Conservation (phyloP, 2,797 vertebrate genomes). For the Ptychobarbus kaznakovi region DNA sequence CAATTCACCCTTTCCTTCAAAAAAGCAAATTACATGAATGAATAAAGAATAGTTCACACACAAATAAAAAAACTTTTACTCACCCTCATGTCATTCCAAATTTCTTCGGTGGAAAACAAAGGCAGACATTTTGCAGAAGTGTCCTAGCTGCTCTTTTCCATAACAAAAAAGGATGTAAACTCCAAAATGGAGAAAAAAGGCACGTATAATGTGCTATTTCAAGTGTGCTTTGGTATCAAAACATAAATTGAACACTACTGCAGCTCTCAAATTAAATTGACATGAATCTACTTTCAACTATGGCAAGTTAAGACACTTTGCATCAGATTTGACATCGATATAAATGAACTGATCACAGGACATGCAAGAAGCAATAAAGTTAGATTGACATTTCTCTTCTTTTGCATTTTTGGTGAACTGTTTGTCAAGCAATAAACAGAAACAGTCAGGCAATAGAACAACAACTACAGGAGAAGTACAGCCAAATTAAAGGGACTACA, state of each 20-base stretch:
- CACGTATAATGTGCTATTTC: neutral
- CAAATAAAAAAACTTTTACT: neutral
- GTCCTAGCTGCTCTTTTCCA: neutral
- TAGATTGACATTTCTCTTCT: neutral
- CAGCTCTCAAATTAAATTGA: neutral
- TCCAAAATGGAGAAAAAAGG: neutral
- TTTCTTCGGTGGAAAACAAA: neutral
- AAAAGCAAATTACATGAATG: neutral
- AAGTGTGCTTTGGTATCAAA: neutral
- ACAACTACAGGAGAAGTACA: neutral
- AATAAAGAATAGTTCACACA: neutral
- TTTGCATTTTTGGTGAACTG: neutral
- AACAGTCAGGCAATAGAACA: neutral
- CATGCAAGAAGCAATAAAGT: neutral
- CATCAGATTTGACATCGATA: neutral
- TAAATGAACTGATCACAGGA: neutral
- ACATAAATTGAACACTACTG: neutral
- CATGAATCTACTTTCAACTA: neutral
- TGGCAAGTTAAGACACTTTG: neutral
- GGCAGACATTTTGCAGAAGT: neutral
- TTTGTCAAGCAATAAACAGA: no score
- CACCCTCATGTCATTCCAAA: neutral
- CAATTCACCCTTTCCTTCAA: neutral
- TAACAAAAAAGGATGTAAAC: neutral
- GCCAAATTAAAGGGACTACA: neutral